A percentile compares a stretch with the other conserved stretches of the same genome.
phyloP scores from a whole-genome alignment of 2,888 invertebrate genomes.

The Pyralis farinalis region DNA sequence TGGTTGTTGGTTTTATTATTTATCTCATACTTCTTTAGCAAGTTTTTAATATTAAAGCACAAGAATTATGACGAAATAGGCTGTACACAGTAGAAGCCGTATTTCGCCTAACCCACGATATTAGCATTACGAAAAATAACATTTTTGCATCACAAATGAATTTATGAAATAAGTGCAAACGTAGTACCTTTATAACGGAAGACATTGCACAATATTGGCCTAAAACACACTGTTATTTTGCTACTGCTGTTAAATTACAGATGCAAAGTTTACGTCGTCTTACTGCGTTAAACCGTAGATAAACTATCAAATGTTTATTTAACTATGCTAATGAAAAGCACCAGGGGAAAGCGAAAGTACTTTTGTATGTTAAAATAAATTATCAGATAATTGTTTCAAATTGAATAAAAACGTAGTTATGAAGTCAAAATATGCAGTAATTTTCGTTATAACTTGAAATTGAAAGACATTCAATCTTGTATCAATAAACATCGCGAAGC shows the following conservation, averaged over 20 bases:
- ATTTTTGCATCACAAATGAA: constrained; percentile 8
- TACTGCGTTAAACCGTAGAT: constrained; percentile 15
- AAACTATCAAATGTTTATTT: constrained; percentile 32
- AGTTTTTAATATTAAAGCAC: too few relatives aligned
- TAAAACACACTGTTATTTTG: constrained; percentile 6
- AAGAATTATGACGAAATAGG: too few relatives aligned
- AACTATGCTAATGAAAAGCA: constrained; percentile 40
- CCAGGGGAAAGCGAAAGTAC: constrained; percentile 47
- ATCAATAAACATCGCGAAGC: too few relatives aligned
- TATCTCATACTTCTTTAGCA: too few relatives aligned
- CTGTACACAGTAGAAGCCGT: background rate
- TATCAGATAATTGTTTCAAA: constrained; percentile 15
- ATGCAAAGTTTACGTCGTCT: background rate
- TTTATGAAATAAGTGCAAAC: constrained; percentile 4
- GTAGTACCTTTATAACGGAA: constrained; percentile 8
- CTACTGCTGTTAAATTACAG: constrained; percentile 4
- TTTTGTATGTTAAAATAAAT: constrained; percentile 16
- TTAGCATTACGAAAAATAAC: constrained; percentile 5
- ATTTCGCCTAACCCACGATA: background rate
- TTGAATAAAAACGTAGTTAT: constrained; percentile 16
- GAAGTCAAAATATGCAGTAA: too few relatives aligned
- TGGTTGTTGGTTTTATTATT: too few relatives aligned
- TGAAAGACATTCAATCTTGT: too few relatives aligned
- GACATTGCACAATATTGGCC: constrained; percentile 7
- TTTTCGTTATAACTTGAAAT: too few relatives aligned